A percentile compares a stretch with the other conserved stretches of the same genome.
phyloP scores from a whole-genome alignment of 23 tunicate genomes.

The Botrylloides violaceus region DNA sequence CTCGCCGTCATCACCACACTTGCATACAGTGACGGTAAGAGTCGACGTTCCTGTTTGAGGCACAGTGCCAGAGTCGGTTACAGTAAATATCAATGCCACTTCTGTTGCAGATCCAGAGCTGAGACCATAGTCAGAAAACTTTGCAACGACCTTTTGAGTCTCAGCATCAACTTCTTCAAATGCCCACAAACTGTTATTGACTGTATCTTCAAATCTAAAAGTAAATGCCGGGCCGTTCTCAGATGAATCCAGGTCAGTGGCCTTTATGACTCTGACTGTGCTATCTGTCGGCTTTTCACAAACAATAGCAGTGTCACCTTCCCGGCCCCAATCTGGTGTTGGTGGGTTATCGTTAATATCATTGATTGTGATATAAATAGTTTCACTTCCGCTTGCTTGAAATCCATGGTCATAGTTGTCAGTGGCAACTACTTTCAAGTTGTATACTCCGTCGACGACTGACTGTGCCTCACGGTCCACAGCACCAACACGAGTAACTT shows the following conservation, averaged over 20 bases:
- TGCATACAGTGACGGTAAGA: slow-evolving; percentile 23
- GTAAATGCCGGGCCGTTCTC: slow-evolving; percentile 54
- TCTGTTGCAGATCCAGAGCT: not conserved
- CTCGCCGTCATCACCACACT: slow-evolving; percentile 13
- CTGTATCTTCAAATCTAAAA: not conserved
- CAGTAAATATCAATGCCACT: not conserved
- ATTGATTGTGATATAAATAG: slow-evolving; percentile 12
- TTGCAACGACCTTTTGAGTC: slow-evolving; percentile 1
- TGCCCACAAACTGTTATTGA: not conserved
- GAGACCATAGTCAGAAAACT: slow-evolving; percentile 2
- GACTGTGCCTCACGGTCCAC: slow-evolving; percentile 61
- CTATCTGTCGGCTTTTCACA: slow-evolving; percentile 32
- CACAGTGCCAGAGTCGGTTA: slow-evolving; percentile 10
- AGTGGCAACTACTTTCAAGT: slow-evolving; percentile 36
- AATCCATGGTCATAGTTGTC: slow-evolving; percentile 40
- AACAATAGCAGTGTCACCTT: not conserved
- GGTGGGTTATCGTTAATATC: slow-evolving; percentile 82
- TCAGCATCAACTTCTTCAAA: not conserved
- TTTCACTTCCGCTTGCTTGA: not conserved
- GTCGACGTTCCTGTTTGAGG: slow-evolving; percentile 37
- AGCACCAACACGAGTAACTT: slow-evolving; percentile 14
- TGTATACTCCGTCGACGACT: slow-evolving; percentile 33
- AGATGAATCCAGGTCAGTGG: slow-evolving; percentile 36
- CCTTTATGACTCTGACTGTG: slow-evolving; percentile 28
- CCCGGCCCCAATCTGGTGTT: slow-evolving; percentile 3